Base-by-base conservation (phyloP, 2,113 vertebrate genomes). In the Odobenus rosmarus region DNA sequence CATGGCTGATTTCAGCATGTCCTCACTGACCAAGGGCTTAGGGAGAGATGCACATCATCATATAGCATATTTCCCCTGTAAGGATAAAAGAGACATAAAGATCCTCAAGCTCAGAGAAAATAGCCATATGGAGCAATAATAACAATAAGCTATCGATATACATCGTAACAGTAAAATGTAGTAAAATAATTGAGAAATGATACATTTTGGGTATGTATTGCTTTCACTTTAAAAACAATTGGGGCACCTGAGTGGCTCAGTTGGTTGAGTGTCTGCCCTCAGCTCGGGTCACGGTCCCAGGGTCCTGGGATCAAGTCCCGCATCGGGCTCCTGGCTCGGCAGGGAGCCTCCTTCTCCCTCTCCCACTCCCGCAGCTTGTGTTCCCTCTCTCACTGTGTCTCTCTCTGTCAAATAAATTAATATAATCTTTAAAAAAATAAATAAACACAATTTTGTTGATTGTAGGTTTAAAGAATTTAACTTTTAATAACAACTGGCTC, bases 401-500 rank as follows among this genome's bases (percentile, higher is more conserved):
- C 46, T 46, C 46, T 46, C 46, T 46, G 46, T 46, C 46, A 46
- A 46, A 46, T 46, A 46, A 46, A 46, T 46, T 8, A 46, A 46
- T 46, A 46, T 8, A 46, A 46, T 46, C 7, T 46, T 46, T 46
- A 46, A 46, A 46, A 46, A 46, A 46, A 46, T 46, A 46, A 46
- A 46, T n/a, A 46, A 46, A 46, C 76, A 83, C 46, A 57, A 46
- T 62, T 85, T 71, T 57, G 18, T 46, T 90, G 79, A 39, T 81
- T 67, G 14, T 21, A 53, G 36, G 36, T n/a, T 79, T 80, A 62
- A 49, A 3, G 46, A 55, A 57, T 79, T 89, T 74, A 86, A 82
- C n/a, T 80, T 94, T 93, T 77, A 74, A 36, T 93, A 83, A 92
- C 14, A 57, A 51, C 42, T 61, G 62, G 12, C 81, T 96, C 69